Evolutionary conservation across 1,140 invertebrate species (phyloP), one percentile per base, ranked within the genome.

Genomic region (Camponotus vicinus): DNA sequence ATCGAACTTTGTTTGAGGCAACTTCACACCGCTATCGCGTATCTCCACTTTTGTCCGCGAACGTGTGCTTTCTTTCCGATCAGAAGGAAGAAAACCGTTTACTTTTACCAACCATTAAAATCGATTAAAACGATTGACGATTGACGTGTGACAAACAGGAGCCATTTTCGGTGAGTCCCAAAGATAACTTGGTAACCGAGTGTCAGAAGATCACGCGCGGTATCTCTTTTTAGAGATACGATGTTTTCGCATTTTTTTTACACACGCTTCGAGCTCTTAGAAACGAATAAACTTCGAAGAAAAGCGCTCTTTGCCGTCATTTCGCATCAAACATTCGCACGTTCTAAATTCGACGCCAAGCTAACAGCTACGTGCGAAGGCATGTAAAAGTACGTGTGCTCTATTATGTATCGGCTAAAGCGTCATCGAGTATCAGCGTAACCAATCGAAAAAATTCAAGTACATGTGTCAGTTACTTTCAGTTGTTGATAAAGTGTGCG

Each of bases 1-100:
- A 86, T 91, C 80, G 86, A 88, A 57, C 77, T 83, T 88, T 90
- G 89, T 88, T 89, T 91, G 90, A 77, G 80, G 32, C 75, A 88
- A 91, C 88, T 91, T 91, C 90, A 85, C 18, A 18, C 18, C 40
- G 9, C 66, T 82, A 40, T 77, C n/a, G 85, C 78, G 85, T 89
- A 86, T 89, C 88, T 87, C 83, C 57, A 82, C 79, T 88, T 88
- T 91, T 85, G 82, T 86, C 71, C 61, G 82, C 85, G 67, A 85
- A 64, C 66, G 80, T 87, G 77, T 42, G 63, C 76, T 83, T 78
- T 55, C 61, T 78, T 57, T 57, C 49, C n/a, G 13, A 15, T 42
- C 57, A 9, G 49, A 34, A 67, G 27, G 66, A 67, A 89, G 3
- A 85, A 87, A 90, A 75, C 70, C 11, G 40, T 64, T 85, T 79